Evolutionary conservation across 2,113 vertebrate species (phyloP).

Genomic region (Crypturellus undulatus): DNA sequence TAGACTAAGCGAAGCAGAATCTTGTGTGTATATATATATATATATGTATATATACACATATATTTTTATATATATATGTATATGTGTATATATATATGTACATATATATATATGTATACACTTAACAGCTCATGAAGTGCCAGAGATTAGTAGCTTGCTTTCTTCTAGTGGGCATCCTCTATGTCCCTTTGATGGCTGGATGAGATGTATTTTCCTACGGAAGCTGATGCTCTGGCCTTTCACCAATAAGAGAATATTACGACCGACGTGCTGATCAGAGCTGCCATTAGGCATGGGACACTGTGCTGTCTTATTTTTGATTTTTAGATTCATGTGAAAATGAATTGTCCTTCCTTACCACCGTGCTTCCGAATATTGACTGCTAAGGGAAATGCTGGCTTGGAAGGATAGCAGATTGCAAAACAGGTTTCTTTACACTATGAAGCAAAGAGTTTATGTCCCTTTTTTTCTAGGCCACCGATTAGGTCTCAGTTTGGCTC

Average conservation of each 20-base stretch:
- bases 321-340: neutral
- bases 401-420: neutral
- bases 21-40: rapidly evolving
- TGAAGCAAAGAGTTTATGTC: neutral
- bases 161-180: neutral
- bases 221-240: neutral
- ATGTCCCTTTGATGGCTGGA: neutral
- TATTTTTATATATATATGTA: too few relatives aligned
- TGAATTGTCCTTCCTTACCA: neutral
- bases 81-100: too few relatives aligned
- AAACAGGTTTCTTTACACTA: neutral
- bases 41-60: too few relatives aligned
- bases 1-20: neutral
- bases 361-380: neutral
- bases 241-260: neutral
- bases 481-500: neutral
- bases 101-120: too few relatives aligned
- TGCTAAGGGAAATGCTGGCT: neutral
- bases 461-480: neutral
- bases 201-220: neutral
- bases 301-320: neutral
- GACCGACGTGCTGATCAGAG: neutral
- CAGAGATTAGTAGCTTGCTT: neutral
- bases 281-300: neutral
- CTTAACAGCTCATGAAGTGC: neutral